Evolutionary conservation across 2,113 vertebrate genomes (phyloP), one percentile per base, ranked within the genome.

Genomic region (Amblyopsis rosae): DNA sequence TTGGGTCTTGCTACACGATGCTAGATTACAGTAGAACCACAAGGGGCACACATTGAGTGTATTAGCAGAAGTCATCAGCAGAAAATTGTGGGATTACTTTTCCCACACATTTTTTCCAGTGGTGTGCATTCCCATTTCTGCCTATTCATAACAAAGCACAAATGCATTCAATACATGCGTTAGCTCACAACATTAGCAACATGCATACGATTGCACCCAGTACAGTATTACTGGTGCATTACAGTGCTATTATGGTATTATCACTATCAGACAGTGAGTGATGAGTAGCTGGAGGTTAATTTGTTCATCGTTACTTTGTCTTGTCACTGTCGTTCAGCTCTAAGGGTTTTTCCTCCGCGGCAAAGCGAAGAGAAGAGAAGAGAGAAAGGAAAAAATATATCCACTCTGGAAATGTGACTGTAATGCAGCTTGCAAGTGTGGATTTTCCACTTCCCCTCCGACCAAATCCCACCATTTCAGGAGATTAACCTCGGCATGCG

Each of bases 401-500:
- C 76, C 69, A 62, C 75, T 72, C 62, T 16, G 81, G 75, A 85
- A 88, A 88, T 86, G 82, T 85, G 83, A 89, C 84, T 85, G 86
- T 89, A 88, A 90, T 91, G 87, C 88, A 79, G 82, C 81, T 79
- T 70, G 70, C 77, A 57, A 83, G 88, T 83, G 80, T 88, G 84
- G 90, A 90, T 91, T 92, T 92, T 90, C 87, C 74, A 85, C 89
- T 89, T 91, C 80, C 88, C 89, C 87, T 81, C 87, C 70, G 86
- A 87, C 90, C 89, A 92, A 93, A 93, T 93, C 92, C 91, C 85
- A 91, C 90, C 90, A 92, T 92, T 92, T 93, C 90, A 90, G 89
- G 90, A 93, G 92, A 93, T 93, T 93, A 93, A 93, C 91, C 91
- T 87, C 89, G 66, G 91, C 88, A 92, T 92, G 91, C 89, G 90